Base-by-base conservation (phyloP, 2,113 vertebrate genomes). In the Acanthisitta chloris region DNA sequence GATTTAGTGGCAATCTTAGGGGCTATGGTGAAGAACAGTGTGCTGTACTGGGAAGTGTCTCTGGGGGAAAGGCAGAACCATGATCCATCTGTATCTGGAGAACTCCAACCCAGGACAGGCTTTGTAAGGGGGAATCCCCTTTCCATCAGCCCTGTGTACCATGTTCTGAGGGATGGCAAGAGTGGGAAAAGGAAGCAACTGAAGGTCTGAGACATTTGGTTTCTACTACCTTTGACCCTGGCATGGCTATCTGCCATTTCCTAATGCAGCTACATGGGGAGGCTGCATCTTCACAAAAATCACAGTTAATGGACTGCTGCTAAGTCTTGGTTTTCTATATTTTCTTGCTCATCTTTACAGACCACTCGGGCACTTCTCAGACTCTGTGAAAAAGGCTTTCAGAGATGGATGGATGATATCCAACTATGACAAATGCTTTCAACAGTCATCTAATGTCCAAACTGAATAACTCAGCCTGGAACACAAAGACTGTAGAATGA, bases 341-440 rank as follows among this genome's bases (percentile, higher is more conserved):
- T 91, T 85, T 31, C 33, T 54, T 58, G 31, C 34, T 93, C 65
- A 26, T 51, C 46, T 92, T 94, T 51, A 70, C 33, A 77, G 57
- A 42, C 21, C n/a, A 33, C 38, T 83, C 2, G 2, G 38, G 4
- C 42, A 20, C 42, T 82, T 85, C 66, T 61, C 40, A 92, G 28
- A 33, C 5, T 82, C 51, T 49, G 21, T 13, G 73, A 87, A 91
- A 82, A 87, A 2, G 2, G 40, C 16, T 82, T 96, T 87, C 67
- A 82, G 42, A 77, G 34, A 38, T 77, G 51, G 14, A 34, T 77
- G 81, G 86, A 87, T 79, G 92, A 73, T 16, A 85, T 58, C 59
- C 81, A 95, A 28, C 36, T 69, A 61, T 69, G 73, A 87, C 89
- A 96, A 92, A 95, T 87, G 52, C 89, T 96, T 96, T 95, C 89